These are phyloP conservation scores for Pararge aegeria DNA, from an alignment of 1,140 invertebrate genomes.

Conservation along the genomic window DNA sequence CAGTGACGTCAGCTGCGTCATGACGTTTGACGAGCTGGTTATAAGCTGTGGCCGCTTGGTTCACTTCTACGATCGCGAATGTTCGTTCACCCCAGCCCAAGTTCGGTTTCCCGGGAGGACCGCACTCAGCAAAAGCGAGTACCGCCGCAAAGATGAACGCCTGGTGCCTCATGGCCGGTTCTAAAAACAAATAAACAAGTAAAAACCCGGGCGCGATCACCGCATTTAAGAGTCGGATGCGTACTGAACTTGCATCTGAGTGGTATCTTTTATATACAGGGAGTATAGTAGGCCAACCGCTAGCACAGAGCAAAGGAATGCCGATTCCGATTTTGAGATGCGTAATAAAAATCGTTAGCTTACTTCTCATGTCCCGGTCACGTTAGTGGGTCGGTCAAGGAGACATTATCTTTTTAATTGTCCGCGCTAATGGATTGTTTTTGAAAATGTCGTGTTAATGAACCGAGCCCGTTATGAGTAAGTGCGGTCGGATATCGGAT, in stretches of 20 bases:
- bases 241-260: slow-evolving; percentile 55
- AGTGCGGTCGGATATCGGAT: neutral
- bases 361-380: slow-evolving; percentile 62
- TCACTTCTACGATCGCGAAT: slow-evolving; percentile 72
- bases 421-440: slow-evolving; percentile 46
- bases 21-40: slow-evolving; percentile 64
- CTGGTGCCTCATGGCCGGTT: slow-evolving; percentile 60
- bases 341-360: slow-evolving; percentile 71
- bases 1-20: slow-evolving; percentile 63
- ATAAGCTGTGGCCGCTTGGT: slow-evolving; percentile 70
- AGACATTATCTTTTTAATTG: slow-evolving; percentile 56
- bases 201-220: slow-evolving; percentile 41
- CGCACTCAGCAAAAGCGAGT: slow-evolving; percentile 47
- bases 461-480: slow-evolving; percentile 35
- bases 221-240: slow-evolving; percentile 48
- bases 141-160: slow-evolving; percentile 47
- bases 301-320: slow-evolving; percentile 49
- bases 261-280: slow-evolving; percentile 67
- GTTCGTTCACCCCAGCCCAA: slow-evolving; percentile 69
- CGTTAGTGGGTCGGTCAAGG: slow-evolving; percentile 58
- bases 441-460: slow-evolving; percentile 34
- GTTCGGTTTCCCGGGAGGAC: slow-evolving; percentile 61
- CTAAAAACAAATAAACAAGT: slow-evolving; percentile 60
- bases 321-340: slow-evolving; percentile 59
- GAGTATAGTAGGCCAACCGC: slow-evolving; percentile 71